Percentiles rank a stretch among this genome's conserved stretches.
Conservation (phyloP, 2,113 vertebrate species). For the Corythoichthys intestinalis region DNA sequence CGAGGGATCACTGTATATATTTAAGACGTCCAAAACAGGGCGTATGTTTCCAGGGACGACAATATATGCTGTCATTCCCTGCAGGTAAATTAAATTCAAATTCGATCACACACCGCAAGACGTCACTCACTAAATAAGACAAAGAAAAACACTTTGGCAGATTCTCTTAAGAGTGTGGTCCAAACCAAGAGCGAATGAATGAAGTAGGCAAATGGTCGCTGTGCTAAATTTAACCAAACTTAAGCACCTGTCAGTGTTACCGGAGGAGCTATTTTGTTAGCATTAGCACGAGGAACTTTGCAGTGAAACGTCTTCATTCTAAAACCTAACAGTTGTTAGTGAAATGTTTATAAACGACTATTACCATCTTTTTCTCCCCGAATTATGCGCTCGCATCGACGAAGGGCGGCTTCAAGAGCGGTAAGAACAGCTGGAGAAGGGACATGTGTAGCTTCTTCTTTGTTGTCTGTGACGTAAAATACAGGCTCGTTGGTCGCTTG, state of each 20-base stretch:
- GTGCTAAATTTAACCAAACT: conserved; percentile 62
- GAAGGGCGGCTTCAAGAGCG: conserved; percentile 15
- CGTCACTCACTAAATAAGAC: not conserved
- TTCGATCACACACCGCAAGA: not conserved
- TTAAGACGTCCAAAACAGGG: not conserved
- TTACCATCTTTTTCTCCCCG: conserved; percentile 49
- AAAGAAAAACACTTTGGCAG: not conserved
- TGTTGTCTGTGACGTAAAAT: not conserved
- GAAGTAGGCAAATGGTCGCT: conserved; percentile 38
- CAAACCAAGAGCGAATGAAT: conserved; percentile 47
- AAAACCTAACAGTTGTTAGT: fast-evolving
- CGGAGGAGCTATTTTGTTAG: conserved; percentile 29
- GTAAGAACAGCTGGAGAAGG: conserved; percentile 38
- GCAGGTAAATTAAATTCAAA: not conserved
- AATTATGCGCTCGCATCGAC: not conserved
- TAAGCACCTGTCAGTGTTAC: conserved; percentile 53
- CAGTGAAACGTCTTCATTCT: not conserved
- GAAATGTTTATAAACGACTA: fast-evolving
- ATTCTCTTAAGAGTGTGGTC: not conserved
- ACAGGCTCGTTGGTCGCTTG: not conserved
- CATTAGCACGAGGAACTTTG: conserved; percentile 28
- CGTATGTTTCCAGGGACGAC: not conserved
- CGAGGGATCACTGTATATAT: too few relatives aligned
- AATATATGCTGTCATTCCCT: not conserved
- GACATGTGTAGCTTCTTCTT: conserved; percentile 36